Base-by-base conservation (phyloP, 2,797 vertebrate genomes). In the Parauchenoglanis punctatus region DNA sequence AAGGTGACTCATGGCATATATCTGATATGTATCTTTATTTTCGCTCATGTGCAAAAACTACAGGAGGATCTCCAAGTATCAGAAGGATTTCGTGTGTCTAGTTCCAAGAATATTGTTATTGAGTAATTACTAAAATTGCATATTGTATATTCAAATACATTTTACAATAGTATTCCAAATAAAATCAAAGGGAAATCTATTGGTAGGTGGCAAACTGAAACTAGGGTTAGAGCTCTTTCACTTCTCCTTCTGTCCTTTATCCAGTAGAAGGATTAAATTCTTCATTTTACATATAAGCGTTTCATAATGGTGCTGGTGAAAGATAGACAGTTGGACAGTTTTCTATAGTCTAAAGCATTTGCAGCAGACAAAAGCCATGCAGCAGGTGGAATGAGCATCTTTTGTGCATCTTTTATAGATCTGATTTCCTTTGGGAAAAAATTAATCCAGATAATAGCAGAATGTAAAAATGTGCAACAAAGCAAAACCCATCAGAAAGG, bases 401-500 rank as follows among this genome's bases (percentile, higher is more conserved):
- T 82, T 46, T 82, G 56, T 59, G 72, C 28, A 40, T 68, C 72
- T 68, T 67, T 77, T 77, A 73, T 35, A 85, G 65, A 65, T 63
- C 68, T 63, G 20, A 46, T 58, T 67, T 83, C 77, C 70, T 76
- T 44, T 82, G 78, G 68, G 49, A 58, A 25, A 17, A 44, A 56
- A 56, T 7, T 46, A 76, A 82, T 82, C 84, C 49, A 52, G 15
- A 23, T 25, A 82, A 81, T 46, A 70, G 77, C 65, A 35, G 72
- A 85, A 81, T 73, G 40, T 58, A 35, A 70, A 65, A 85, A 82
- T 58, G 54, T 83, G 67, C 52, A 49, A 49, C 59, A 76, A 88
- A 63, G 78, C 84, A 75, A 85, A 88, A 81, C 2, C 54, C 25
- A 73, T 67, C 72, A 58, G 40, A 88, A 88, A 75, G 52, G 25